These are phyloP conservation scores for Noctuana brunneofusca DNA, from an alignment of 2,888 invertebrate species.

Conservation along the genomic window DNA sequence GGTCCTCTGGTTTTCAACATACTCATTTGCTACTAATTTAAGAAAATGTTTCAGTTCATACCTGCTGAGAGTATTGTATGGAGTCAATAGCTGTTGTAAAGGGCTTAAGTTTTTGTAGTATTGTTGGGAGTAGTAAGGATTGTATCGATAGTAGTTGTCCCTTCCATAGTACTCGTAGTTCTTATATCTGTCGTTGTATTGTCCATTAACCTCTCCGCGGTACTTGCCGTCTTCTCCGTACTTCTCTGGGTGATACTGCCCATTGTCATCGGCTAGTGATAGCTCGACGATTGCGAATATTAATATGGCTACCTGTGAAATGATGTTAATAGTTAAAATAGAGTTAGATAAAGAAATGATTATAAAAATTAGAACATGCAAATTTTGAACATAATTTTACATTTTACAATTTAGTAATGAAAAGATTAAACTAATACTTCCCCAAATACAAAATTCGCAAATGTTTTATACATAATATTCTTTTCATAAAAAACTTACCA, in stretches of 20 bases:
- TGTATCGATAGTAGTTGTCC: constrained; percentile 53
- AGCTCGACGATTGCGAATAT: constrained; percentile 36
- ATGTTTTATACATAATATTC: neutral
- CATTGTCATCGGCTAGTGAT: constrained; percentile 62
- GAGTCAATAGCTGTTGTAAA: constrained; percentile 57
- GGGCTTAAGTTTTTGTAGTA: constrained; percentile 51
- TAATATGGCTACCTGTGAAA: constrained; percentile 36
- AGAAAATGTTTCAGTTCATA: neutral
- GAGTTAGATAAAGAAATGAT: no score
- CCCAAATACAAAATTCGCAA: neutral
- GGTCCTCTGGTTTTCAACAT: no score
- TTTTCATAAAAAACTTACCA: constrained; percentile 57
- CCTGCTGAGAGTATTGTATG: constrained; percentile 42
- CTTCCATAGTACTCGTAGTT: constrained; percentile 50
- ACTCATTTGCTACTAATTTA: no score
- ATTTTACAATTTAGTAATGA: neutral
- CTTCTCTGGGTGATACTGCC: constrained; percentile 69
- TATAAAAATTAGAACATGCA: no score
- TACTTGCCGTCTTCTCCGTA: constrained; percentile 59
- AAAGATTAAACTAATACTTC: neutral
- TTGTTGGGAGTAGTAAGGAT: constrained; percentile 55
- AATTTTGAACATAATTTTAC: no score
- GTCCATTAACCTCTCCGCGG: constrained; percentile 47
- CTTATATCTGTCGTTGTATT: constrained; percentile 49
- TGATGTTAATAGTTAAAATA: no score